Evolutionary conservation across 2,797 vertebrate species (phyloP), one percentile per base, ranked within the genome.

Genomic region (Chromobotia macracanthus): DNA sequence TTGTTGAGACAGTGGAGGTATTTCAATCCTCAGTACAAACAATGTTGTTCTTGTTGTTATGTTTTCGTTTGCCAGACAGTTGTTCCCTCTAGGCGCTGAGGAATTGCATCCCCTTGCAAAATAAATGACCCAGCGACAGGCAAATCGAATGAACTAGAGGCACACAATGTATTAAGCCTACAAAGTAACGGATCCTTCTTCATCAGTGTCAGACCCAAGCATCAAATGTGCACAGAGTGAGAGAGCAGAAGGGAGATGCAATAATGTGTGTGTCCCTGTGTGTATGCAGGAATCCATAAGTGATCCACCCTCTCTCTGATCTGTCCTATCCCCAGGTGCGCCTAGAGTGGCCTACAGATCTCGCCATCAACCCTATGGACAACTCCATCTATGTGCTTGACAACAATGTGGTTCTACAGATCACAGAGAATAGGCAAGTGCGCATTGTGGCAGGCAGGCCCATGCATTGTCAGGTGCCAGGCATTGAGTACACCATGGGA

Each of bases 351-450:
- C 97, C 98, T 66, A 99, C 97, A 21, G 97, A 97, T 88, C 91
- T 99, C 10, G 96, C 97, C 51, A 97, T 99, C 86, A 99, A 98
- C 89, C 98, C 97, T 0, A 98, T 99, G 96, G 98, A 99, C 83
- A 99, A 99, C 89, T 99, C 98, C 83, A 96, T 99, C 83, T 99
- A 97, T 0, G 96, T 99, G 72, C 85, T 99, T 92, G 98, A 99
- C 90, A 99, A 99, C 90, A 99, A 99, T 0, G 96, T 99, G 0
- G 97, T 99, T 46, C 87, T 99, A 61, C 98, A 99, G 92, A 98
- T 99, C 90, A 98, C 97, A 0, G 97, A 99, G 83, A 98, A 99
- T 81, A 94, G 96, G 2, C 93, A 94, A 90, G 97, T 99, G 13
- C 96, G 96, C 74, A 96, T 99, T 1, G 96, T 97, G 9, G 97